Conservation (phyloP, 53 echinoderm and acorn worm species). For the Holothuria leucospilota region DNA sequence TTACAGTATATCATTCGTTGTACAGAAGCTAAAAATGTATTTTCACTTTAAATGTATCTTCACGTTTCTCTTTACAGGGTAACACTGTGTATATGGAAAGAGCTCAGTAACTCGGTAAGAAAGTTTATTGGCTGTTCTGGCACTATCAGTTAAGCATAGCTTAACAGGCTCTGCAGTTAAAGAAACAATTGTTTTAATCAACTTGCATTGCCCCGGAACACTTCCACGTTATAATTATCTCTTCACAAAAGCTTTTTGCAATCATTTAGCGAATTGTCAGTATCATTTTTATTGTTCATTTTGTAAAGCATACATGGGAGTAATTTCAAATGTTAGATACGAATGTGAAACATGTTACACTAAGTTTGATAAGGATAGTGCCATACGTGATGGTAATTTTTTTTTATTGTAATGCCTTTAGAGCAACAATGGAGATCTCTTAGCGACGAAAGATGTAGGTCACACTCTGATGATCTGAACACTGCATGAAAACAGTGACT, state of each 20-base stretch:
- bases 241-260: constrained; percentile 7
- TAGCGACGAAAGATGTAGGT: constrained; percentile 11
- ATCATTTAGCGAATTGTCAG: constrained; percentile 32
- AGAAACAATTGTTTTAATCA: constrained; percentile 38
- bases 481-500: neutral
- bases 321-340: neutral
- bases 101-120: too few relatives aligned
- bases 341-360: constrained; percentile 20
- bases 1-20: too few relatives aligned
- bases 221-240: constrained; percentile 48
- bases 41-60: too few relatives aligned
- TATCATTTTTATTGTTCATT: constrained; percentile 46
- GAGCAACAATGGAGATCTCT: constrained; percentile 11
- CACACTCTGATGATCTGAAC: neutral
- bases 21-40: too few relatives aligned
- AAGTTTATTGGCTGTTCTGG: constrained; percentile 43
- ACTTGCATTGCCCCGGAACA: constrained; percentile 42
- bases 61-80: too few relatives aligned
- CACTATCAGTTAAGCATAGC: constrained; percentile 45
- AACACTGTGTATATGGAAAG: too few relatives aligned
- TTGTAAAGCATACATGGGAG: constrained; percentile 38
- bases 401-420: constrained; percentile 34
- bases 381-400: constrained; percentile 31
- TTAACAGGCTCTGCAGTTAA: constrained; percentile 40
- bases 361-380: constrained; percentile 2